Percentiles rank a stretch among this genome's conserved stretches.
Conservation (phyloP, 1,140 invertebrate species). For the Drosophila pruinosa region DNA sequence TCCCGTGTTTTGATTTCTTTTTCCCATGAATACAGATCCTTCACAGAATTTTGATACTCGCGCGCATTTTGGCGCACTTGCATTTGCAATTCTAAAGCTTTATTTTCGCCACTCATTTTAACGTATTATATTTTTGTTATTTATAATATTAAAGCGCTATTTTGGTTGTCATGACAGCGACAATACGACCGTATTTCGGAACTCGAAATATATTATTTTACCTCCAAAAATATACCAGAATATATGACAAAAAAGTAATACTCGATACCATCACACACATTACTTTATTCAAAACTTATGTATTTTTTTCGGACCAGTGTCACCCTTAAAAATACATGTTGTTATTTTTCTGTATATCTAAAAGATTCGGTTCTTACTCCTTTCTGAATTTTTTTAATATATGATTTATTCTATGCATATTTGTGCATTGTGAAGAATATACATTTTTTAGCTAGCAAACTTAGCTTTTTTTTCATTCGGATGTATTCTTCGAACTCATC, state of each 20-base stretch:
- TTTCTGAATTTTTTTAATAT: too few relatives aligned
- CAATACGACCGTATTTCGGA: neutral
- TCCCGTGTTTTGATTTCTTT: conserved; percentile 93
- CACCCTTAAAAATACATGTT: too few relatives aligned
- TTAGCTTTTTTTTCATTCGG: too few relatives aligned
- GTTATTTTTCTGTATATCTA: too few relatives aligned
- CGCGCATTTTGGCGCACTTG: conserved; percentile 89
- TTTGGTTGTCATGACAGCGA: conserved; percentile 43
- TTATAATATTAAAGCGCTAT: conserved; percentile 19
- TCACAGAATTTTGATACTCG: conserved; percentile 88
- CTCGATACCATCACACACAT: conserved; percentile 2
- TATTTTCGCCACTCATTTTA: conserved; percentile 74
- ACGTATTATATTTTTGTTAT: conserved; percentile 37
- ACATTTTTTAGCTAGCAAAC: too few relatives aligned
- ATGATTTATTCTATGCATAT: too few relatives aligned
- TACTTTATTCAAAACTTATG: conserved; percentile 4
- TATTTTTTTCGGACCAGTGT: neutral
- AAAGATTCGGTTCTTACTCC: too few relatives aligned
- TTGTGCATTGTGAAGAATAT: too few relatives aligned
- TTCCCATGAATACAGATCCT: conserved; percentile 93
- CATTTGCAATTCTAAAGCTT: conserved; percentile 86
- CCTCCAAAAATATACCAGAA: neutral
- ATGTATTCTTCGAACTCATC: too few relatives aligned
- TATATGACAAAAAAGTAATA: neutral
- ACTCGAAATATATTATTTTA: neutral